Evolutionary conservation across 2,797 vertebrate species (phyloP), one percentile per base, ranked within the genome.

Genomic region (Cottoperca gobio): DNA sequence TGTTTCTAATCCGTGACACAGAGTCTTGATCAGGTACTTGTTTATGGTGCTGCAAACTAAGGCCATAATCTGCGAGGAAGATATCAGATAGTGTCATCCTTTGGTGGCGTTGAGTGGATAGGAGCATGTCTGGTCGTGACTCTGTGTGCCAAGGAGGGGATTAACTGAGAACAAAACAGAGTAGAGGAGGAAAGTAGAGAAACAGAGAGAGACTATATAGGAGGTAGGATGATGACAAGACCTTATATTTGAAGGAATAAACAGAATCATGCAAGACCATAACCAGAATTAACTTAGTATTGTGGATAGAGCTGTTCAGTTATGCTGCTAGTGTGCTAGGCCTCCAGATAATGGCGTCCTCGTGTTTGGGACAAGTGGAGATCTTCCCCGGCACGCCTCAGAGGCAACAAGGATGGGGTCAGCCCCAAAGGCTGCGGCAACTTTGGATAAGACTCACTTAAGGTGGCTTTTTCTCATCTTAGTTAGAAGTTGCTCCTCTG

Each of bases 21-120:
- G 78, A 73, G 91, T 73, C 91, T 86, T 81, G 88, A 93, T 92
- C 92, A 93, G 90, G 91, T 82, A 89, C 90, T 85, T 93, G 90
- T 93, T 91, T 89, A 90, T 88, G 89, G 80, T 40, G 76, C 82
- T 72, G 88, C 73, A 90, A 88, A 88, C 85, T 80, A 83, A 91
- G 54, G 82, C 82, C 66, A 77, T 93, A 91, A 93, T 93, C 91
- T 92, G 85, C 79, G 65, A 43, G 52, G 69, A 77, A 85, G 82
- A 88, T 85, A 86, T 86, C 82, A 68, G 73, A 76, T 81, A 65
- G 84, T 85, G 82, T 79, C 85, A 87, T 88, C 74, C 83, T 66
- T 65, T 46, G 85, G 75, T 74, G 83, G 45, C 45, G 81, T 62
- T 52, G 84, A 92, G 88, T 89, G 84, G 84, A 84, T 84, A 76